These are phyloP conservation scores for Pachymerium ferrugineum DNA, from an alignment of 2,888 invertebrate genomes.

Conservation along the genomic window DNA sequence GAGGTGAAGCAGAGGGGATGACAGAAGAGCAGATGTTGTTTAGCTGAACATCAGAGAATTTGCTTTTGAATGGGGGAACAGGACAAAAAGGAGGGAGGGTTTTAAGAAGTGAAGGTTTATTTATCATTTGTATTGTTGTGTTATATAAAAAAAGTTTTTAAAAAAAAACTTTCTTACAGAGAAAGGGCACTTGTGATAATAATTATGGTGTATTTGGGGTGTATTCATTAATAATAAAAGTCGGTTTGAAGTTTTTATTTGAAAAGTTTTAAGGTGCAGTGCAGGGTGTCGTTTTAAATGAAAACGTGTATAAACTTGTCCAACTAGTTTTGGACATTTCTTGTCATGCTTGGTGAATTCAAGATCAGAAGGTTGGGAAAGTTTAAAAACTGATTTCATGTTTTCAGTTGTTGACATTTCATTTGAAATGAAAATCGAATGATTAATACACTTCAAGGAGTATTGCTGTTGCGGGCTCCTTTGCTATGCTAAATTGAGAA, in stretches of 20 bases:
- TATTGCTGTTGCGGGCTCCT: too few species aligned
- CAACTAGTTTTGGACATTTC: conserved; percentile 5
- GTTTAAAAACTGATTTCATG: not conserved
- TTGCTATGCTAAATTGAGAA: too few species aligned
- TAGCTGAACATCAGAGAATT: not conserved
- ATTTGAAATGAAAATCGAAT: too few species aligned
- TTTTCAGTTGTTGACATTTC: not conserved
- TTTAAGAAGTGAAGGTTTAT: not conserved
- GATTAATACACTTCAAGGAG: too few species aligned
- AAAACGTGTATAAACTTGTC: not conserved
- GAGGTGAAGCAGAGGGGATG: not conserved
- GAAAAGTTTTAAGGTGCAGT: not conserved
- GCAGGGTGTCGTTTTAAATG: not conserved
- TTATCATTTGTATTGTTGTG: not conserved
- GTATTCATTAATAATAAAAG: too few species aligned
- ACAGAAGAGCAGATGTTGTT: not conserved
- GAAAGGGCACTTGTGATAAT: too few species aligned
- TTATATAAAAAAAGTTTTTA: not conserved
- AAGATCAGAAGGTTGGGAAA: not conserved
- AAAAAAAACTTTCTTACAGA: too few species aligned
- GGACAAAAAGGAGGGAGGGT: not conserved
- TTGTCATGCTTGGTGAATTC: not conserved
- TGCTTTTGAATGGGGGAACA: not conserved
- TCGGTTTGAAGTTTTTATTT: too few species aligned
- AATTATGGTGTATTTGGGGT: too few species aligned